These are phyloP conservation scores for Calameuta filiformis DNA, from an alignment of 2,888 invertebrate genomes.

Conservation along the genomic window DNA sequence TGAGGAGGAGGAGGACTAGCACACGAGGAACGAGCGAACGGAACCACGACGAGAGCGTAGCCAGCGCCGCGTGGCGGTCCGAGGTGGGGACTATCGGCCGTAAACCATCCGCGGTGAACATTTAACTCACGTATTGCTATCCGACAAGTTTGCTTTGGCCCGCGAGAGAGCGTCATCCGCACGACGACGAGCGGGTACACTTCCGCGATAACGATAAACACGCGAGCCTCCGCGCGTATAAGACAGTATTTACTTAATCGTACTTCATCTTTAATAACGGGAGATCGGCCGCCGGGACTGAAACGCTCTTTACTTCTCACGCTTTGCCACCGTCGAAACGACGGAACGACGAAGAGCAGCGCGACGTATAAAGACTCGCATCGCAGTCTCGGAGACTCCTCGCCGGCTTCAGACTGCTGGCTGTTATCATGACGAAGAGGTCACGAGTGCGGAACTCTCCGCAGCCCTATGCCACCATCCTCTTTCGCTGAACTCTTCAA, in stretches of 20 bases:
- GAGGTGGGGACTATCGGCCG: conserved; percentile 73
- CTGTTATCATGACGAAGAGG: conserved; percentile 47
- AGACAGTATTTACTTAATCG: neutral
- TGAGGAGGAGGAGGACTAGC: conserved; percentile 31
- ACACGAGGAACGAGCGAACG: conserved; percentile 39
- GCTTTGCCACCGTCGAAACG: neutral
- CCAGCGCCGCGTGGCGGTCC: conserved; percentile 69
- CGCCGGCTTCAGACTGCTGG: neutral
- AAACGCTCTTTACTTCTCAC: neutral
- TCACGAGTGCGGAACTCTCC: conserved; percentile 48
- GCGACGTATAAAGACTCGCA: neutral
- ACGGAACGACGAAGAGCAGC: neutral
- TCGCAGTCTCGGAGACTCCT: neutral
- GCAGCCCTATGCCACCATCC: conserved; percentile 39
- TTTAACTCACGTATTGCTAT: conserved; percentile 68
- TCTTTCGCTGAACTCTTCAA: conserved; percentile 44
- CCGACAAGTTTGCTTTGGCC: conserved; percentile 67
- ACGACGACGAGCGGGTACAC: conserved; percentile 5
- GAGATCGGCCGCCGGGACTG: neutral
- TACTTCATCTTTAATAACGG: neutral
- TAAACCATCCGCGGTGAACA: conserved; percentile 67
- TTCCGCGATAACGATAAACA: conserved; percentile 7
- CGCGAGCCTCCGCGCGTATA: neutral
- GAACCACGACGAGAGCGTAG: conserved; percentile 30
- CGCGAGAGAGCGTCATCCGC: conserved; percentile 56